Percentiles rank a stretch among this genome's conserved stretches.
Conservation (phyloP, 2,797 vertebrate genomes). For the Calcarius lapponicus region DNA sequence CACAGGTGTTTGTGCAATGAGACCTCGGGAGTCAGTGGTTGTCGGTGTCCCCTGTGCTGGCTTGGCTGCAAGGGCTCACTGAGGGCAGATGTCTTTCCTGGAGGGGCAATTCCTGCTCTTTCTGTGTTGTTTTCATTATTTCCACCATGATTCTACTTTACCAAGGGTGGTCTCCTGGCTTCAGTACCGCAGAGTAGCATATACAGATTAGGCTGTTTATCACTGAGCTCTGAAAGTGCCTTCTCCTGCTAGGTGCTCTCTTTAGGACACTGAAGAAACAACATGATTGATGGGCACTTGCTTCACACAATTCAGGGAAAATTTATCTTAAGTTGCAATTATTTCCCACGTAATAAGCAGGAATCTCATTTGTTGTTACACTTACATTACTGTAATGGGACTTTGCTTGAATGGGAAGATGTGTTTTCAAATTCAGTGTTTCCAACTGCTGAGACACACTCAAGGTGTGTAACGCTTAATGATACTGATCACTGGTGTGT, state of each 20-base stretch:
- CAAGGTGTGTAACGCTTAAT: neutral
- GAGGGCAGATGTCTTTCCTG: neutral
- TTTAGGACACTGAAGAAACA: neutral
- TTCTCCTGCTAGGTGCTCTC: neutral
- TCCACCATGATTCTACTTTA: neutral
- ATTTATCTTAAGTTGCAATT: neutral
- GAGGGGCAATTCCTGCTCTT: neutral
- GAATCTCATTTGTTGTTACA: neutral
- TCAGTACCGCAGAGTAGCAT: neutral
- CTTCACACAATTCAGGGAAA: neutral
- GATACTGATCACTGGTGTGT: neutral
- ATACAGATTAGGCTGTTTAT: neutral
- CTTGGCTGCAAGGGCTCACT: neutral
- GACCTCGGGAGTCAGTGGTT: accelerated
- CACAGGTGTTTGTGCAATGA: neutral
- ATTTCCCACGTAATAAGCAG: neutral
- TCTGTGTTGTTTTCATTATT: neutral
- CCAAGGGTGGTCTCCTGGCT: neutral
- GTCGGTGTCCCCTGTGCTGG: accelerated
- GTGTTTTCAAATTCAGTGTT: accelerated
- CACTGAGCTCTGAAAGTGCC: neutral
- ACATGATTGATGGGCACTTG: neutral
- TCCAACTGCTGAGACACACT: neutral
- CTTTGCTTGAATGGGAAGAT: neutral
- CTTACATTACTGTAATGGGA: neutral